A percentile compares a stretch with the other conserved stretches of the same genome.
Conservation (phyloP, 2,113 vertebrate genomes). For the Chlamydotis undulata region DNA sequence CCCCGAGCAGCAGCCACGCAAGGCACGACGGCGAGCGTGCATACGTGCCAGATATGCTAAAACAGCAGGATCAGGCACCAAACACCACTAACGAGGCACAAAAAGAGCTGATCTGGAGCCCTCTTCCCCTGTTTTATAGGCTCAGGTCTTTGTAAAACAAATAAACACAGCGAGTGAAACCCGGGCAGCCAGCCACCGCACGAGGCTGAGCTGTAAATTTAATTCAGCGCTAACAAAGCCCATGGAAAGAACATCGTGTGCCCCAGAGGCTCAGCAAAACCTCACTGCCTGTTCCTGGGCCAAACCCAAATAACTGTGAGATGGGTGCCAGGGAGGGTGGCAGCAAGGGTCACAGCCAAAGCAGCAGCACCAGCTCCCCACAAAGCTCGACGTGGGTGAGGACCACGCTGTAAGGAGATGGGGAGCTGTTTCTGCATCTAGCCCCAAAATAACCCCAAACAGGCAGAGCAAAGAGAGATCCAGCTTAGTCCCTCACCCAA, state of each 20-base stretch:
- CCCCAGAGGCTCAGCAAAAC: not conserved
- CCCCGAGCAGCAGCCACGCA: not conserved
- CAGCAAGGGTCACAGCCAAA: not conserved
- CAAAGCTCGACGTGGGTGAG: fast-evolving
- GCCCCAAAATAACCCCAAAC: too few species aligned
- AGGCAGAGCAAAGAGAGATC: not conserved
- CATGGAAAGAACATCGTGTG: not conserved
- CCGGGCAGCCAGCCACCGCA: not conserved
- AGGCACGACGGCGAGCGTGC: too few species aligned
- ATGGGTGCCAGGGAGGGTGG: not conserved
- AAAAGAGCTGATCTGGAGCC: not conserved
- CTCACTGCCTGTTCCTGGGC: not conserved
- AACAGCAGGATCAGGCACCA: not conserved
- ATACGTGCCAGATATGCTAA: too few species aligned
- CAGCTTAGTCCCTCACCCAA: not conserved
- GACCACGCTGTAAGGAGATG: fast-evolving
- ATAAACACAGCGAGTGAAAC: not conserved
- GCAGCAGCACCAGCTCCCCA: not conserved
- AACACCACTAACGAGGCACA: not conserved
- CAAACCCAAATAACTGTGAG: not conserved
- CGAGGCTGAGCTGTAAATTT: not conserved
- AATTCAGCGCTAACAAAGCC: not conserved
- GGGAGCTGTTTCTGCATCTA: fast-evolving
- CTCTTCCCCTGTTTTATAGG: not conserved
- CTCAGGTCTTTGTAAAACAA: not conserved